phyloP scores from a whole-genome alignment of 2,797 vertebrate species.

The Melanotaenia nigrans region DNA sequence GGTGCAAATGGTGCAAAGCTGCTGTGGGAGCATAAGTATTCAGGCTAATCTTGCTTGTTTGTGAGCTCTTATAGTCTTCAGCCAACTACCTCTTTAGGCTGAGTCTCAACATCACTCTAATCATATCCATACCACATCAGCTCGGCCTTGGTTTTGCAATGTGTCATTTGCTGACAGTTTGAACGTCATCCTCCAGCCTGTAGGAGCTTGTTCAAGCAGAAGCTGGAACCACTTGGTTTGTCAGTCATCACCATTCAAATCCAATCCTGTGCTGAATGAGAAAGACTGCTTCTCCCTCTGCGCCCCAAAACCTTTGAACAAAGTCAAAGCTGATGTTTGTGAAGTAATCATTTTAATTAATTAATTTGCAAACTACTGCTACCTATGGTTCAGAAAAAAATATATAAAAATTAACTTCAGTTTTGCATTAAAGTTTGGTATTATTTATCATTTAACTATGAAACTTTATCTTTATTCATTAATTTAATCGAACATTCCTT shows the following conservation, averaged over 20 bases:
- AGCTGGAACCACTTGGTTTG: conserved; percentile 54
- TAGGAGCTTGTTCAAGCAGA: conserved; percentile 59
- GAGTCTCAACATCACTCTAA: conserved; percentile 67
- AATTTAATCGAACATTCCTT: background rate
- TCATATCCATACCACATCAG: conserved; percentile 76
- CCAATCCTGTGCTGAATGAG: conserved; percentile 30
- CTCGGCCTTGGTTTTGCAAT: conserved; percentile 47
- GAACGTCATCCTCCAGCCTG: conserved; percentile 69
- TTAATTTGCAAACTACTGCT: background rate
- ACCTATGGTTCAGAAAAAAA: background rate
- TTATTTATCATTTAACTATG: background rate
- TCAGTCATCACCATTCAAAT: conserved; percentile 43
- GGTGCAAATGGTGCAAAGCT: conserved; percentile 38
- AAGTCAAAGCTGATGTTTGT: background rate
- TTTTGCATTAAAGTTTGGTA: background rate
- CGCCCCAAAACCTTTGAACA: conserved; percentile 25
- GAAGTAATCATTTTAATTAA: background rate
- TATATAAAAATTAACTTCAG: no score
- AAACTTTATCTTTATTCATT: background rate
- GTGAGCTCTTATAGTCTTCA: conserved; percentile 61
- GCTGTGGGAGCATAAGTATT: conserved; percentile 57
- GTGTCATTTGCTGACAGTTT: conserved; percentile 73
- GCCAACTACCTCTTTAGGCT: conserved; percentile 70
- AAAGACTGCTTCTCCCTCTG: conserved; percentile 15
- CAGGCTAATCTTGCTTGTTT: conserved; percentile 67